These are phyloP conservation scores for Metaphire vulgaris DNA, from an alignment of 1,140 invertebrate genomes.

Conservation along the genomic window DNA sequence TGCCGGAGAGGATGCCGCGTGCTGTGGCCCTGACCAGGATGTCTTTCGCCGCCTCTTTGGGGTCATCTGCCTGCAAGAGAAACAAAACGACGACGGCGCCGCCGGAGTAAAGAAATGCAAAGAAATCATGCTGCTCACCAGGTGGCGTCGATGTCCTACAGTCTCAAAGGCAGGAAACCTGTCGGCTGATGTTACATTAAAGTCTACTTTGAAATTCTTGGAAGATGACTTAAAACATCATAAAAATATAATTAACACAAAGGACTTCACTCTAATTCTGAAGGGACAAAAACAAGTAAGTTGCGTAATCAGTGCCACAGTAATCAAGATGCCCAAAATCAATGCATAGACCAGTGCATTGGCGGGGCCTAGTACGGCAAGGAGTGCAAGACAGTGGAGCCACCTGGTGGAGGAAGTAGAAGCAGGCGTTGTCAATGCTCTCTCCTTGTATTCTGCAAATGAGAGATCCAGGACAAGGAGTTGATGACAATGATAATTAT, in stretches of 20 bases:
- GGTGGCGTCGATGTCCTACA: neutral
- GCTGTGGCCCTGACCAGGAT: conserved; percentile 35
- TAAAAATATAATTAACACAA: neutral
- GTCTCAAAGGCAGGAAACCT: neutral
- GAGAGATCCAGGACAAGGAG: neutral
- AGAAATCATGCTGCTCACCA: neutral
- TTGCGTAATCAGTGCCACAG: no score
- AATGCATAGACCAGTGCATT: no score
- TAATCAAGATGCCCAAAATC: no score
- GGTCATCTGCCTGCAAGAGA: conserved; percentile 34
- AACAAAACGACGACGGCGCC: neutral
- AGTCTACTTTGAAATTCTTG: neutral
- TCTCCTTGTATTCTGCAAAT: no score
- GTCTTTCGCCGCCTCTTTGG: conserved; percentile 37
- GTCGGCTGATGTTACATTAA: neutral
- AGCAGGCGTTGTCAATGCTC: no score
- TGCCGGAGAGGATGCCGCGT: conserved; percentile 21
- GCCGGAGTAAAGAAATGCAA: neutral
- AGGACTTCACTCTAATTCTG: neutral
- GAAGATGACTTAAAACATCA: neutral
- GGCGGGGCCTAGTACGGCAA: no score
- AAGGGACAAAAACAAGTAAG: no score
- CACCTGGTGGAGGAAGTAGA: no score
- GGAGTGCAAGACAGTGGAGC: no score
- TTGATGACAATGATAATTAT: neutral